Evolutionary conservation across 37 sponge, comb jelly and placozoan species (phyloP), one percentile per base, ranked within the genome.

Genomic region (Mnemiopsis leidyi): DNA sequence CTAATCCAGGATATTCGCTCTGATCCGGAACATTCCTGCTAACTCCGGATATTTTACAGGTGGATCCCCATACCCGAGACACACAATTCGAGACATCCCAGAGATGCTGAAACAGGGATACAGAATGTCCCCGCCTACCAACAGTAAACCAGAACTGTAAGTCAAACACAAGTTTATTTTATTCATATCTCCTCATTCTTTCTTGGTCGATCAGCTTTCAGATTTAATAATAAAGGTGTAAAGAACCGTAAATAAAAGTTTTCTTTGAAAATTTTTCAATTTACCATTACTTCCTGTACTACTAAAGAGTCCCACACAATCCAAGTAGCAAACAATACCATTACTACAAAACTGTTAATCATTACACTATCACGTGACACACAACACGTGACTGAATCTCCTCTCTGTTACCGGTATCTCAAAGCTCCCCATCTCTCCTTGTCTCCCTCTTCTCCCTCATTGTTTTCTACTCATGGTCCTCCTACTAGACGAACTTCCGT

Each of bases 101-200:
- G 90, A 85, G 90, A 85, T 85, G 40, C 39, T 85, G 48, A 85
- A 85, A 37, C 33, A 85, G 40, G 90, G 90, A 40, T 85, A 85
- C 90, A 38, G 90, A 26, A 85, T 85, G 90, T 85, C 90, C 23
- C 90, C 90, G 1, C 90, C 90, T 25, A 85, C 61, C 48, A 85
- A 85, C 90, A 85, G 90, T 61, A 85, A 85, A 29, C 61, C 90
- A n/a, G 90, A 85, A 39, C 61, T 85, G 82, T 82, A 82, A 82
- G 82, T 82, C 7, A 82, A 82, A 82, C 38, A 30, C 23, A 36
- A 29, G 7, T 30, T 30, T 35, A 13, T 82, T 23, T n/a, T n/a
- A n/a, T n/a, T n/a, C n/a, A n/a, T n/a, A n/a, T 13, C n/a, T 71
- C n/a, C 13, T 20, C 68, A 20, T 67, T 67, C 68, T 20, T 67